Evolutionary conservation across 2,888 invertebrate genomes (phyloP), one percentile per base, ranked within the genome.

Genomic region (Drosophila mimica): DNA sequence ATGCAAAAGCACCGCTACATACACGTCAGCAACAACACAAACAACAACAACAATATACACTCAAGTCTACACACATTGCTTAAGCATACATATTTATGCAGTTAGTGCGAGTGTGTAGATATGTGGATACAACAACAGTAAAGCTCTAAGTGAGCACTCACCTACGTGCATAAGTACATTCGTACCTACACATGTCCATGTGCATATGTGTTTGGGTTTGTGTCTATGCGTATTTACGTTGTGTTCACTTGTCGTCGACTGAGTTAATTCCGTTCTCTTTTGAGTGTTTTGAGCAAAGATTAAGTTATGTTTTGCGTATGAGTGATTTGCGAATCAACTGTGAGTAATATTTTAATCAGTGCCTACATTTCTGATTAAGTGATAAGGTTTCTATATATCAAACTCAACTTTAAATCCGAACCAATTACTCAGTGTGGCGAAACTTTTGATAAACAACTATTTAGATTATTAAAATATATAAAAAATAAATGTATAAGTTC

Each of bases 1-100:
- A 80, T 81, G 82, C 79, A 87, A 88, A 88, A 76, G 46, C 17
- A 20, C 51, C 38, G 60, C 48, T 57, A 72, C 70, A 69, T 63
- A 79, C 70, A 74, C 57, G 30, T 46, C 49, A 76, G 49, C 62
- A 62, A 28, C 68, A 61, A 43, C 30, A 51, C 46, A 67, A 79
- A 58, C 56, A 75, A 67, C 65, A 75, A 67, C 65, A 63, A 51
- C 53, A 52, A 28, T 11, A 46, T 60, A 64, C 33, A 49, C 31
- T 63, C 51, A 72, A 60, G 40, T 40, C 51, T 54, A 66, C 62
- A 66, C 51, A 66, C 60, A 56, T 61, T 25, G 28, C 56, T 58
- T 58, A 43, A 70, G 59, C 75, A 78, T 77, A 67, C 59, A 56
- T 64, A 52, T 62, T 54, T 43, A 61, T 67, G 66, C 68, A 56